A percentile compares a stretch with the other conserved stretches of the same genome.
Conservation (phyloP, 2,113 vertebrate species). For the Condylura cristata region DNA sequence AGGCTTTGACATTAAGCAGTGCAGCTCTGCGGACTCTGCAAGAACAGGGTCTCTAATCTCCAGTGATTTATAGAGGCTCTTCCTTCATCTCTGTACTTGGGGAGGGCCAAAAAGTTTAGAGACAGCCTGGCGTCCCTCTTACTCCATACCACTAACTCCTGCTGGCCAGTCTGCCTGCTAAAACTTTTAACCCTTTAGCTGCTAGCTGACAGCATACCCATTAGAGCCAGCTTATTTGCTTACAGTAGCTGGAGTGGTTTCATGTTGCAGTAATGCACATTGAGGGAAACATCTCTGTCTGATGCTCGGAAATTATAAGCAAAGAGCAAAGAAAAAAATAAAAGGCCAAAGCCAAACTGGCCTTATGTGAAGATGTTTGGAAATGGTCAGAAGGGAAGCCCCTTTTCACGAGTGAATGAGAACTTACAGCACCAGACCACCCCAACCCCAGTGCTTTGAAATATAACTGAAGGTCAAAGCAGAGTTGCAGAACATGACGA, state of each 20-base stretch:
- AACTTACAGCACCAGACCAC: background rate
- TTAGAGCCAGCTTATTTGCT: conserved; percentile 84
- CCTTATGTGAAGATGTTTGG: conserved; percentile 76
- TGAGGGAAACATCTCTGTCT: conserved; percentile 82
- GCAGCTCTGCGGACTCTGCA: conserved; percentile 92
- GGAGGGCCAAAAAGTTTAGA: conserved; percentile 97
- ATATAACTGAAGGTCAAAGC: conserved; percentile 37
- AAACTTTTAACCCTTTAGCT: conserved; percentile 87
- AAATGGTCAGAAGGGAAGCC: conserved; percentile 73
- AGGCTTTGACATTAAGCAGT: conserved; percentile 98
- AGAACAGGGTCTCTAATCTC: conserved; percentile 98
- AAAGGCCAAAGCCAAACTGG: conserved; percentile 71
- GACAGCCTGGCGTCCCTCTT: conserved; percentile 97
- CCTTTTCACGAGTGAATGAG: conserved; percentile 63
- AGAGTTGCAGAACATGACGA: conserved; percentile 30
- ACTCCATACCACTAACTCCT: conserved; percentile 89
- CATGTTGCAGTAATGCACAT: conserved; percentile 80
- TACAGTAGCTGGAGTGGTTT: conserved; percentile 82
- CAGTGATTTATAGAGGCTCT: conserved; percentile 98
- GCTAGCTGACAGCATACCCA: conserved; percentile 77
- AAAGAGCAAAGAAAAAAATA: conserved; percentile 62
- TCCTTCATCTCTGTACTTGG: conserved; percentile 93
- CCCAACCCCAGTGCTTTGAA: background rate
- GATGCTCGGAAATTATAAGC: conserved; percentile 82
- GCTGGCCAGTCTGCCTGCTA: conserved; percentile 86